Percentiles rank a stretch among this genome's conserved stretches.
Conservation (phyloP, 2,797 vertebrate species). For the Vultur gryphus region DNA sequence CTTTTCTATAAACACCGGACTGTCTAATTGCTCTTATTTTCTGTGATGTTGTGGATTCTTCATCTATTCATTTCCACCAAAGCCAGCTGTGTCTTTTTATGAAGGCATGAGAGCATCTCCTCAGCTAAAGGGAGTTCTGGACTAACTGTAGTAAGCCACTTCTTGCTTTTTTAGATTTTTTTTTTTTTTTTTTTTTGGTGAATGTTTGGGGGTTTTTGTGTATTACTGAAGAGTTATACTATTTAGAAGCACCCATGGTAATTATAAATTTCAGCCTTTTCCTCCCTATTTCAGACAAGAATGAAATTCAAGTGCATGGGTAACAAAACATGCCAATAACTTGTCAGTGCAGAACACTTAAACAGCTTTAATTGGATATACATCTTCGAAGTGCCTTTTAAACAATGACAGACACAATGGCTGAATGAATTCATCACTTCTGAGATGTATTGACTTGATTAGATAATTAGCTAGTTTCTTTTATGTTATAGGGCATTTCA, state of each 20-base stretch:
- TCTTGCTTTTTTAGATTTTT: background rate
- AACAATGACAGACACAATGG: background rate
- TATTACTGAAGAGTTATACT: background rate
- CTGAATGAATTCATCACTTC: background rate
- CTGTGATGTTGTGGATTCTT: background rate
- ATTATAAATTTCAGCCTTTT: background rate
- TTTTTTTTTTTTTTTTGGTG: background rate
- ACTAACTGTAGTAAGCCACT: background rate
- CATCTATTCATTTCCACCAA: background rate
- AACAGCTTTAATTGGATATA: background rate
- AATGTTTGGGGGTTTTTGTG: background rate
- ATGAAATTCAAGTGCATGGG: background rate
- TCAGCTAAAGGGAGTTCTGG: background rate
- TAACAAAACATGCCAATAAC: background rate
- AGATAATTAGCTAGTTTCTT: background rate
- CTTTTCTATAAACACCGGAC: background rate
- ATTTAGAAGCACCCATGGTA: background rate
- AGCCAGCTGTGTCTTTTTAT: background rate
- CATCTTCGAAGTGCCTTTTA: background rate
- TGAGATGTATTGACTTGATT: background rate
- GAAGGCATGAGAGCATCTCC: background rate
- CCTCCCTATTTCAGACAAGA: background rate
- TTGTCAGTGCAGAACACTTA: background rate
- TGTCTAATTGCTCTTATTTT: background rate
- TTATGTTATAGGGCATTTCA: background rate